phyloP scores from a whole-genome alignment of 2,888 invertebrate species.

The Ophion ellenae region DNA sequence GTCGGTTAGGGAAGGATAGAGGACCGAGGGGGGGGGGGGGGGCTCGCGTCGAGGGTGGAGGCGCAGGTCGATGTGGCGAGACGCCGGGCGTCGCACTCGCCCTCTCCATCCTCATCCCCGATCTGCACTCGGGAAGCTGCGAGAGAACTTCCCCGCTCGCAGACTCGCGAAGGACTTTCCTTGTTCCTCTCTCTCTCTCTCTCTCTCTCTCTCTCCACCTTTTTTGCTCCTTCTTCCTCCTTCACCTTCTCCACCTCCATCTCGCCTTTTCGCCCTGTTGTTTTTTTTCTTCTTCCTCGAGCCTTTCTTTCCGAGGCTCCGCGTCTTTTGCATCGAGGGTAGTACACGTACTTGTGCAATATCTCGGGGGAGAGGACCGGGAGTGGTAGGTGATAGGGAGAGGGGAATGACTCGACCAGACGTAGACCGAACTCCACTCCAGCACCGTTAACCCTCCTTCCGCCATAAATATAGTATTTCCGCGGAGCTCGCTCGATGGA shows the following conservation, averaged over 20 bases:
- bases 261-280: background rate
- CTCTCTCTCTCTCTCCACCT: background rate
- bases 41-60: slow-evolving; percentile 65
- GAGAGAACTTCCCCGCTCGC: slow-evolving; percentile 26
- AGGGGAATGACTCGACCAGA: slow-evolving; percentile 17
- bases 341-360: slow-evolving; percentile 5
- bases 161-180: slow-evolving; percentile 25
- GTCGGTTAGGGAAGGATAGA: slow-evolving; percentile 44
- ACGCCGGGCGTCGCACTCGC: slow-evolving; percentile 83
- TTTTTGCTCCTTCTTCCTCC: background rate
- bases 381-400: background rate
- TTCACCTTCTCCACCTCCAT: background rate
- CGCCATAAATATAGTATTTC: slow-evolving; percentile 28
- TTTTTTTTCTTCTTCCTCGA: background rate
- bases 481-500: background rate
- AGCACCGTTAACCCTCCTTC: background rate
- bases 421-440: slow-evolving; percentile 13
- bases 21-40: slow-evolving; percentile 47
- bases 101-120: slow-evolving; percentile 67
- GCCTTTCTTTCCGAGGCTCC: background rate
- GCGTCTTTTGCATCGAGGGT: slow-evolving; percentile 18
- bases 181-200: background rate
- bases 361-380: background rate
- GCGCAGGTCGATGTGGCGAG: slow-evolving; percentile 83
- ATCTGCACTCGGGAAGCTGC: slow-evolving; percentile 20